Evolutionary conservation across 1,140 invertebrate species (phyloP), one percentile per base, ranked within the genome.

Genomic region (Orchesella cincta): DNA sequence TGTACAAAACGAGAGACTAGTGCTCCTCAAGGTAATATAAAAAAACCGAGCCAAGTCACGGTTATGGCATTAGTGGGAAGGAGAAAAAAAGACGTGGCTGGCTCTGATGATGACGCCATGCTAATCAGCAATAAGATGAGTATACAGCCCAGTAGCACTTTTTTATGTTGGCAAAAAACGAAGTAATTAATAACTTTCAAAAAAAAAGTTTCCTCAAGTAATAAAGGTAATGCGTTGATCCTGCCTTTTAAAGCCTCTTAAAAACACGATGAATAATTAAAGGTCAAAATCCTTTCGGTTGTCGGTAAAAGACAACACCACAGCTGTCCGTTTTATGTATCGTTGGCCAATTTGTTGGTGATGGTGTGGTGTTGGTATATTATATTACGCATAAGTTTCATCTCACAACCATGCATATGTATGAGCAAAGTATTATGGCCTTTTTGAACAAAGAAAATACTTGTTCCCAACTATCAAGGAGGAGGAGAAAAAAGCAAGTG

Each of bases 271-370:
- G 75, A 76, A 76, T 76, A 71, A 76, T 76, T 71, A 76, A 76
- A 76, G 75, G 64, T 76, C 75, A 76, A 71, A 76, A 70, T 71
- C 75, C 75, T 76, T 71, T 71, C 75, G 75, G 62, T 18, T 46
- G 18, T 46, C 39, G 39, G 5, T 46, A 8, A 18, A 46, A 8
- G 39, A 46, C 18, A 18, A 8, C 5, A 5, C 5, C 18, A 46
- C 39, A 46, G 39, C 39, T 46, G 39, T 46, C 39, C 39, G 18
- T 46, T n/a, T n/a, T 46, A 46, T 5, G 39, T 5, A 46, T 46
- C 18, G 39, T 46, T 46, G 18, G 39, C 18, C 39, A 46, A 46
- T 46, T 46, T 46, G 39, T 46, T 46, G 18, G 5, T 46, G 39
- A 18, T 46, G 18, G 18, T 8, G 5, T 5, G 18, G 18, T 46